Evolutionary conservation across 2,797 vertebrate genomes (phyloP), one percentile per base, ranked within the genome.

Genomic region (Sebastiscus tertius): DNA sequence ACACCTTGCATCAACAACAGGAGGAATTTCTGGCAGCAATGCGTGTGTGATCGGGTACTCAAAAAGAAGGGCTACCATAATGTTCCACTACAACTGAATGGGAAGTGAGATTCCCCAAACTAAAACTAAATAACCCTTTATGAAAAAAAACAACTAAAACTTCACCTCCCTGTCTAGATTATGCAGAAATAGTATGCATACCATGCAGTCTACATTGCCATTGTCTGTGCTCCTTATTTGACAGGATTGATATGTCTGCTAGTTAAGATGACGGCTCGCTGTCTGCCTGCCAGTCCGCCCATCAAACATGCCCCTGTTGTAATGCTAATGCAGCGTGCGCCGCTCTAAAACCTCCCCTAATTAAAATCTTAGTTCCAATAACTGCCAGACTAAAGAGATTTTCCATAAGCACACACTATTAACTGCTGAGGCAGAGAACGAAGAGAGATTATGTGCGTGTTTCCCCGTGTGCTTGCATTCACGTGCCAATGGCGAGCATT

Each of bases 281-380:
- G 83, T 82, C 77, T 81, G 79, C 56, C 83, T 72, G 64, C 73
- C 75, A 62, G 75, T 75, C 81, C 75, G 72, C 46, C 77, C 72
- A 60, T 89, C 83, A 68, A 84, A 87, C 77, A 58, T 59, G 82
- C 81, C 80, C 82, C 83, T 59, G 86, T 83, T 90, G 85, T 86
- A 80, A 90, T 80, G 82, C 80, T 91, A 91, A 93, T 92, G 84
- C 81, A 66, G 81, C 29, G 13, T 62, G 72, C 2, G 36, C 39
- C 8, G 8, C 76, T 87, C 72, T 86, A 90, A 90, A 94, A 87
- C 80, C 79, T 84, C 74, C 61, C 72, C 86, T 85, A 91, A 93
- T 92, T 92, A 91, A 93, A 92, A 93, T 88, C 82, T 89, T 89
- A 75, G 82, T 87, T 90, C 80, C 87, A 90, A 87, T 91, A 91